A percentile compares a stretch with the other conserved stretches of the same genome.
Conservation (phyloP, 23 tunicate genomes). For the Phallusia fumigata region DNA sequence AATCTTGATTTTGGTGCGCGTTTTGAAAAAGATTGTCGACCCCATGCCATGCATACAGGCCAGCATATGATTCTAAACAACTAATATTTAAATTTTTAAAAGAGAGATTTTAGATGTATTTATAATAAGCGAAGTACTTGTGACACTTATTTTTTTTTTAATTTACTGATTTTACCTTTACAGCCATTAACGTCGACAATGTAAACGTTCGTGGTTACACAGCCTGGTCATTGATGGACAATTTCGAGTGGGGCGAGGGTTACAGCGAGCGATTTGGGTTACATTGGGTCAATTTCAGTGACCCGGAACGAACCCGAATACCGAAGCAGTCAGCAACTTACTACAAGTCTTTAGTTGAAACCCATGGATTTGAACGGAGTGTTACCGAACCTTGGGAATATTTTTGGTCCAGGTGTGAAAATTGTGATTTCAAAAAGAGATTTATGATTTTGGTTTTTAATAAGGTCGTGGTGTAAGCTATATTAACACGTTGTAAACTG, state of each 20-base stretch:
- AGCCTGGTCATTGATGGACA: constrained; percentile 98
- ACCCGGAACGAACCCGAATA: constrained; percentile 74
- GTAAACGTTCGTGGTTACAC: constrained; percentile 94
- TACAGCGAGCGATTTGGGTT: constrained; percentile 94
- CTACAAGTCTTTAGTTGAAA: constrained; percentile 49
- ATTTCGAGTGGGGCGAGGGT: constrained; percentile 97
- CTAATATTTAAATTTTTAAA: no score
- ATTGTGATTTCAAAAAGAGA: no score
- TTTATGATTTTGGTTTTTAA: no score
- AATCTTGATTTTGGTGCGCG: no score
- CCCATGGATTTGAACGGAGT: constrained; percentile 43
- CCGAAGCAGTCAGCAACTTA: constrained; percentile 67
- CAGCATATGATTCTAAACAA: no score
- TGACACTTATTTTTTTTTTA: not conserved
- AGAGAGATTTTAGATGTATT: not conserved
- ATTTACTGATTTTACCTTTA: not conserved
- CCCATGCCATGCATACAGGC: no score
- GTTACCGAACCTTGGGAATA: constrained; percentile 79
- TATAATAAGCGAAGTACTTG: no score
- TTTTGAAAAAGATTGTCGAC: no score
- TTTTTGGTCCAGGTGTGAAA: constrained; percentile 48
- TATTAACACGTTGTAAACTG: no score
- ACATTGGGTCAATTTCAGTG: constrained; percentile 87
- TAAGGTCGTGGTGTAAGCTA: no score
- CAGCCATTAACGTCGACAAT: constrained; percentile 77